These are phyloP conservation scores for Rhagophthalmus giganteus DNA, from an alignment of 2,888 invertebrate species.

Conservation along the genomic window DNA sequence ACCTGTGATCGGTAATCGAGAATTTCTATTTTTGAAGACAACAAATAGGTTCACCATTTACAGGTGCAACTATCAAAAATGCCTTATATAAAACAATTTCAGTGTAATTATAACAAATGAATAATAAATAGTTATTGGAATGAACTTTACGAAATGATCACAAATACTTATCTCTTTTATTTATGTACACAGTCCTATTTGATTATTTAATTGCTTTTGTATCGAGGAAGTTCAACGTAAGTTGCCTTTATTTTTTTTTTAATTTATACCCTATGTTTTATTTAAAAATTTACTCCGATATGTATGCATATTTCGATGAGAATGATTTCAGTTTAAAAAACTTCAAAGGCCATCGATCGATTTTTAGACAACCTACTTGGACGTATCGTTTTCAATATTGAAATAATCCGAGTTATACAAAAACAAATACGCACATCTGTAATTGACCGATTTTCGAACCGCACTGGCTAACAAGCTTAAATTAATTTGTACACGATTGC, in stretches of 20 bases:
- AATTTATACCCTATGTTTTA: neutral
- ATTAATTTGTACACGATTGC: neutral
- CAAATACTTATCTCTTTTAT: too few species aligned
- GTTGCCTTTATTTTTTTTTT: neutral
- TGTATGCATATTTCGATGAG: slow-evolving; percentile 5
- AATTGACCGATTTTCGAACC: neutral
- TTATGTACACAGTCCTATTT: too few species aligned
- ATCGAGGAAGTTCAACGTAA: too few species aligned
- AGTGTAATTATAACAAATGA: too few species aligned
- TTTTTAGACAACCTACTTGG: slow-evolving; percentile 6
- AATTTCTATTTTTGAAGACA: too few species aligned
- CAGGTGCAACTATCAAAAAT: too few species aligned
- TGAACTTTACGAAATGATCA: neutral
- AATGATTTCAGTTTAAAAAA: neutral
- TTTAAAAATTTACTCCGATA: neutral
- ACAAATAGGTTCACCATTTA: too few species aligned
- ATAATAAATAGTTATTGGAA: too few species aligned
- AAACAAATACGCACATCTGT: neutral
- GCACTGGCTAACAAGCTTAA: neutral
- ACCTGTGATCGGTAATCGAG: too few species aligned
- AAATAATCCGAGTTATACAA: neutral
- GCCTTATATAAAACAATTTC: too few species aligned
- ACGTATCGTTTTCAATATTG: slow-evolving; percentile 4
- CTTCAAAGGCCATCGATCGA: slow-evolving; percentile 2
- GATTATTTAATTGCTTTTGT: too few species aligned